A percentile compares a stretch with the other conserved stretches of the same genome.
These are phyloP conservation scores for Leucosticte australis DNA, from an alignment of 2,113 vertebrate species.

Conservation along the genomic window DNA sequence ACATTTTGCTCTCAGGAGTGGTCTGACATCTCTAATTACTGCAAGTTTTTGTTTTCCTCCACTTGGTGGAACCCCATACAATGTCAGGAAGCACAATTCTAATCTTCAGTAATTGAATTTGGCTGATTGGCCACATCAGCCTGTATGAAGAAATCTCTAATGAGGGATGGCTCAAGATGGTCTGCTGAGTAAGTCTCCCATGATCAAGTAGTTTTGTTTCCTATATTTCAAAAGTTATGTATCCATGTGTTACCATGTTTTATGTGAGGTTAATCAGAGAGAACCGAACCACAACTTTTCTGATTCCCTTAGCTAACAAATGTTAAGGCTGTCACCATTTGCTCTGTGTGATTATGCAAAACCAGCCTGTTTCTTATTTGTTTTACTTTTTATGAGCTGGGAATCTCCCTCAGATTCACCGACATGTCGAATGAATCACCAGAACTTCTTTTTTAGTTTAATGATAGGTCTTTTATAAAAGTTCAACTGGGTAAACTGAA, in stretches of 20 bases:
- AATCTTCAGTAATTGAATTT: neutral
- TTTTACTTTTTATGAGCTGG: neutral
- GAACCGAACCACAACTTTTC: neutral
- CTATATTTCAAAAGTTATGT: neutral
- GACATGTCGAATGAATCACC: conserved; percentile 9
- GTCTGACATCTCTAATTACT: neutral
- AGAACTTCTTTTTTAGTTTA: neutral
- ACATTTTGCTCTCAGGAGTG: neutral
- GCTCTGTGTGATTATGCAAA: neutral
- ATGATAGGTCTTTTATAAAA: neutral
- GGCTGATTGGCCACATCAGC: neutral
- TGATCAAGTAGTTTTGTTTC: neutral
- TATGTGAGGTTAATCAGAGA: neutral
- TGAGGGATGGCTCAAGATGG: neutral
- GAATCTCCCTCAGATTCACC: conserved; percentile 8
- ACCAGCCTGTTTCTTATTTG: neutral
- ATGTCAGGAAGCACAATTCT: neutral
- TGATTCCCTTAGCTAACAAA: neutral
- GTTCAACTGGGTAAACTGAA: neutral
- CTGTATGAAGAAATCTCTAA: neutral
- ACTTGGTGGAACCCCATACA: neutral
- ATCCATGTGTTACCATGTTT: neutral
- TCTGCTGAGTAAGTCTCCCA: neutral
- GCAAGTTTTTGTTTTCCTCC: neutral
- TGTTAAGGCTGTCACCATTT: neutral